Evolutionary conservation across 2,797 vertebrate genomes (phyloP).

Genomic region (Sciurus carolinensis): DNA sequence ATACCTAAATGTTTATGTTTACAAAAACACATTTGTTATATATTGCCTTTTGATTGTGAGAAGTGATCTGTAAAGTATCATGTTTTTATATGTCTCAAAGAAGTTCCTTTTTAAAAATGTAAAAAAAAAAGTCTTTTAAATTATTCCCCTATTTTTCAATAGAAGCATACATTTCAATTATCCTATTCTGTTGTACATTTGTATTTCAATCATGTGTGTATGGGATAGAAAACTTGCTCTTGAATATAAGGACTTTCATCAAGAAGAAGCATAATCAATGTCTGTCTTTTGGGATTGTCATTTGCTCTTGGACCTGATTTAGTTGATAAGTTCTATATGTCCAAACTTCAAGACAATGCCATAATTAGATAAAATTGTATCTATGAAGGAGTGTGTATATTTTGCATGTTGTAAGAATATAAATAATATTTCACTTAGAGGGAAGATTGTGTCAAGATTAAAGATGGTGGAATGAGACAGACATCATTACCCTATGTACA

Average conservation of each 20-base stretch:
- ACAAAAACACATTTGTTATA: background rate
- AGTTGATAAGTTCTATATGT: background rate
- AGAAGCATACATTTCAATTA: background rate
- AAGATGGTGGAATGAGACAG: background rate
- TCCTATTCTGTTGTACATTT: background rate
- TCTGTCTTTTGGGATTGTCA: background rate
- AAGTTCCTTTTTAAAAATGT: background rate
- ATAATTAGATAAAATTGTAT: background rate
- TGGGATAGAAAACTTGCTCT: background rate
- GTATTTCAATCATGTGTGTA: background rate
- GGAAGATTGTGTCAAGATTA: background rate
- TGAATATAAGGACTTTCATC: background rate
- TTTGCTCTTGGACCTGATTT: background rate
- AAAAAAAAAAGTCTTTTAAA: background rate
- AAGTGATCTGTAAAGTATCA: background rate
- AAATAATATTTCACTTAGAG: background rate
- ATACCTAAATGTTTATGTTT: too few relatives aligned
- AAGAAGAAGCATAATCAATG: background rate
- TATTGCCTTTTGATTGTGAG: too few relatives aligned
- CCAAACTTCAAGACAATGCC: background rate
- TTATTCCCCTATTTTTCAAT: background rate
- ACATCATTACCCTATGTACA: too few relatives aligned
- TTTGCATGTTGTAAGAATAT: background rate
- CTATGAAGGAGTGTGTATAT: background rate
- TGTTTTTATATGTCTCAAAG: background rate